Conservation (phyloP, 1,140 invertebrate genomes). For the Bombyx mandarina region DNA sequence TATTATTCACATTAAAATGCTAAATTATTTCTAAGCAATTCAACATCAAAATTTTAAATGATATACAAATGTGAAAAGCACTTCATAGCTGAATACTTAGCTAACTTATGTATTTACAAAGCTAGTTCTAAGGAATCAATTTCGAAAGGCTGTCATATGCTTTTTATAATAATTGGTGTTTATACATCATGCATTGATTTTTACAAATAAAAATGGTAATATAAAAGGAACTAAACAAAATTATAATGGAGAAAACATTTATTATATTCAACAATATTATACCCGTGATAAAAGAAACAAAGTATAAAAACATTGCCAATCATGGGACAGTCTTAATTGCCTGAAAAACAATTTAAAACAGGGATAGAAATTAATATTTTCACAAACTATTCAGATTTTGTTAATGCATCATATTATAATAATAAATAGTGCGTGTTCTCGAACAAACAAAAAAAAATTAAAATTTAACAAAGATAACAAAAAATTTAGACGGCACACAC, state of each 20-base stretch:
- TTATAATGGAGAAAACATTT: constrained; percentile 53
- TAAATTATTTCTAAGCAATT: constrained; percentile 23
- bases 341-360: constrained; percentile 10
- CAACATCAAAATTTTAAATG: constrained; percentile 15
- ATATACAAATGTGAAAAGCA: constrained; percentile 22
- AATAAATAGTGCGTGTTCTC: too few species aligned
- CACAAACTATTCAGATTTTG: too few species aligned
- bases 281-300: constrained; percentile 40
- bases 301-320: constrained; percentile 58
- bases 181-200: constrained; percentile 11
- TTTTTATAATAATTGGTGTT: constrained; percentile 11
- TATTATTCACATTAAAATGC: not conserved
- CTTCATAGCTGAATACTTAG: constrained; percentile 24
- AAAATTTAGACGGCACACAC: constrained; percentile 40
- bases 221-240: constrained; percentile 49
- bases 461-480: constrained; percentile 62
- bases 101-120: constrained; percentile 28
- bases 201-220: constrained; percentile 18
- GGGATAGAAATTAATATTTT: constrained; percentile 5
- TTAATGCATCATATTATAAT: too few species aligned
- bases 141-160: too few species aligned
- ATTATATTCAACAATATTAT: constrained; percentile 54
- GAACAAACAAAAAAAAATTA: constrained; percentile 57
- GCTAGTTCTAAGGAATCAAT: constrained; percentile 11
- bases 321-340: constrained; percentile 16